Percentiles rank a stretch among this genome's conserved stretches.
phyloP scores from a whole-genome alignment of 2,797 vertebrate species.

The Salmo trutta region DNA sequence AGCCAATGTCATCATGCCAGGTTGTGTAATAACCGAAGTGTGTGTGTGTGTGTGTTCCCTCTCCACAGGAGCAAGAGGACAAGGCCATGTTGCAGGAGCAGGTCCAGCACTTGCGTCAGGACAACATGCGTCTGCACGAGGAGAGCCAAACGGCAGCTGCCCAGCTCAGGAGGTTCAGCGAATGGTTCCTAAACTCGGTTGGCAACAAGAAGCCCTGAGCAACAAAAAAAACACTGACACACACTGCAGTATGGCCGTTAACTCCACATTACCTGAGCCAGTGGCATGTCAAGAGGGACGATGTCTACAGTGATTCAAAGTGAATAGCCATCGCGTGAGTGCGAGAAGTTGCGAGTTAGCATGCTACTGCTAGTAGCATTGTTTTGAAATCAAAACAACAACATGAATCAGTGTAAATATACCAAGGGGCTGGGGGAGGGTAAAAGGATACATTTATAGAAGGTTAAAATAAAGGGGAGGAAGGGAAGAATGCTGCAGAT shows the following conservation, averaged over 20 bases:
- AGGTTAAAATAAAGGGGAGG: conserved; percentile 11
- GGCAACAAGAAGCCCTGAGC: conserved; percentile 82
- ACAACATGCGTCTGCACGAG: conserved; percentile 85
- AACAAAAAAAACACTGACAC: background rate
- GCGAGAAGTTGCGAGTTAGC: background rate
- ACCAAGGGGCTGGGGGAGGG: conserved; percentile 2
- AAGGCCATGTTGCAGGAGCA: conserved; percentile 85
- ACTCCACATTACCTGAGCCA: conserved; percentile 1
- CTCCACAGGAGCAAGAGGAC: conserved; percentile 83
- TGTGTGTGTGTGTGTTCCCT: background rate
- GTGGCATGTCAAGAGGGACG: background rate
- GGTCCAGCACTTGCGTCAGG: conserved; percentile 81
- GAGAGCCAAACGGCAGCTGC: conserved; percentile 84
- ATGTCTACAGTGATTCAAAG: background rate
- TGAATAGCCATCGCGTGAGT: background rate
- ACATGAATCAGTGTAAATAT: background rate
- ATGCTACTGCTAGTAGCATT: background rate
- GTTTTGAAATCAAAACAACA: background rate
- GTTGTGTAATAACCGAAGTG: background rate
- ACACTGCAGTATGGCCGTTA: background rate
- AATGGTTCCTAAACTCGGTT: conserved; percentile 84
- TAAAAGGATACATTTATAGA: conserved; percentile 12
- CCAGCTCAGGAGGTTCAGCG: conserved; percentile 83
- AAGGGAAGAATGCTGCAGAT: conserved; percentile 19
- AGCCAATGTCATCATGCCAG: background rate